A percentile compares a stretch with the other conserved stretches of the same genome.
Evolutionary conservation across 1,140 invertebrate genomes (phyloP).

Genomic region (Drosophila kurseongensis): DNA sequence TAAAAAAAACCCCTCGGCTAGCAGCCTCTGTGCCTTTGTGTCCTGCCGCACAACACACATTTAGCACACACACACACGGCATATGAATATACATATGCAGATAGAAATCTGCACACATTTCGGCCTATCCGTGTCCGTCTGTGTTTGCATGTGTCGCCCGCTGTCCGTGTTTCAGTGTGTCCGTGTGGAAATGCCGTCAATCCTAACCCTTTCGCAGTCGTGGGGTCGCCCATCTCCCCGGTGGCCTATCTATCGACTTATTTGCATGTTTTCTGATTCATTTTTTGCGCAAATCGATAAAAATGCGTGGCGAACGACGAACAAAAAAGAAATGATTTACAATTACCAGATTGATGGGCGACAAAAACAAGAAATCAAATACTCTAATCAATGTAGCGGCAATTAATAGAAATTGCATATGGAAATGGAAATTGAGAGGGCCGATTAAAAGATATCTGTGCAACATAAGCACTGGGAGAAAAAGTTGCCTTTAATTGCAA

Average conservation of each 20-base stretch:
- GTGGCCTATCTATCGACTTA: slow-evolving; percentile 55
- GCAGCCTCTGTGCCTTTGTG: slow-evolving; percentile 15
- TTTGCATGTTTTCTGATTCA: slow-evolving; percentile 74
- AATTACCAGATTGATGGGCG: slow-evolving; percentile 40
- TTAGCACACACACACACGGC: slow-evolving; percentile 13
- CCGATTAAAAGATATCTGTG: neutral
- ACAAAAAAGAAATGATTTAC: slow-evolving; percentile 25
- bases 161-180: slow-evolving; percentile 10
- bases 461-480: neutral
- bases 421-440: slow-evolving; percentile 22
- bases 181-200: slow-evolving; percentile 62
- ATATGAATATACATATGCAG: slow-evolving; percentile 68
- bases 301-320: slow-evolving; percentile 30
- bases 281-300: slow-evolving; percentile 50
- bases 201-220: slow-evolving; percentile 74
- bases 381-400: slow-evolving; percentile 43
- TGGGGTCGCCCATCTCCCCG: slow-evolving; percentile 37
- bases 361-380: slow-evolving; percentile 41
- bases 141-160: slow-evolving; percentile 21
- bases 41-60: slow-evolving; percentile 25
- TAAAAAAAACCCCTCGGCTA: neutral
- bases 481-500: neutral
- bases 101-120: slow-evolving; percentile 66
- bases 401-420: slow-evolving; percentile 40
- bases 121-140: slow-evolving; percentile 41